Base-by-base conservation (phyloP, 2,888 invertebrate genomes). In the Syrphus vitripennis region DNA sequence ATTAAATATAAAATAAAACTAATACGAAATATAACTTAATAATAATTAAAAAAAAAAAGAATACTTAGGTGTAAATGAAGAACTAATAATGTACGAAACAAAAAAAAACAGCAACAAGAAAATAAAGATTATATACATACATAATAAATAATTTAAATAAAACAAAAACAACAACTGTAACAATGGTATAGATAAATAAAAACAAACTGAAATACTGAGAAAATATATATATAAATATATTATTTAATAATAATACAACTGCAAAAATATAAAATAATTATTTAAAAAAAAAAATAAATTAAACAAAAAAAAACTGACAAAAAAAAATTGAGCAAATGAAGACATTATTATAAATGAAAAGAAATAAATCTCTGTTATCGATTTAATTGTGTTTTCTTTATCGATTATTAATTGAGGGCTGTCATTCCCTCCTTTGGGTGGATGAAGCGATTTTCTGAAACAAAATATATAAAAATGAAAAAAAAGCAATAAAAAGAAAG, bases 11-110 rank as follows among this genome's bases (percentile, higher is more conserved):
- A 74, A 88, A 88, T 87, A 75, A 77, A 37, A 59, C 34, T 87
- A 88, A 90, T 88, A 88, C 88, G 83, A 88, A 83, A 87, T 77
- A 88, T 87, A 87, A 81, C 82, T 82, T 87, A 80, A 87, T 70
- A 88, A 65, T 65, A 29, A 61, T 61, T 57, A 12, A 63, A 69
- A 70, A 50, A 48, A 40, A 40, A 37, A 57, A 67, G 50, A 72
- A 83, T 53, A 67, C n/a, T 48, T 67, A 67, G 67, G 48, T 67
- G 67, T 67, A 69, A 87, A 83, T 80, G 83, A 86, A 75, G 74
- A 88, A 86, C 55, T 83, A 88, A 84, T 89, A 90, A 89, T 90
- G 90, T 90, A 91, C 91, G 91, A 91, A 80, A 24, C 50, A 90
- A 89, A 84, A 84, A 78, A 77, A 79, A 67, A 74, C 75, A 53